Base-by-base conservation (phyloP, 2,888 invertebrate species). In the Agonopterix subpropinquella region DNA sequence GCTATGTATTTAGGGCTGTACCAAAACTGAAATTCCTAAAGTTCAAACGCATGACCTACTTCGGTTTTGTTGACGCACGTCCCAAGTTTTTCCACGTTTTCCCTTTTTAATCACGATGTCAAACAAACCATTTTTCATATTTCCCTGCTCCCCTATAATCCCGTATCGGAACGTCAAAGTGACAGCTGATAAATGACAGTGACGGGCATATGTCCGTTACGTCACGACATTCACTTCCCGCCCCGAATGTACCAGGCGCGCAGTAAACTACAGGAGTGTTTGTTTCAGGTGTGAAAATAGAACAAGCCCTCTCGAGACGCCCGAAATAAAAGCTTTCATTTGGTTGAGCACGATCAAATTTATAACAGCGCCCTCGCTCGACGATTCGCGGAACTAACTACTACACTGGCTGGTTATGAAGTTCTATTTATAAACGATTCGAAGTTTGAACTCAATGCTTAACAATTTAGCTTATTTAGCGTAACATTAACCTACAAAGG, bases 171-270 rank as follows among this genome's bases (percentile, higher is more conserved):
- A 57, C 56, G 63, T 69, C 72, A 65, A 62, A 57, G 50, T 74
- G 76, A 65, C 68, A 64, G 54, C 48, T 54, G 55, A 65, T 61
- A 64, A 49, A 50, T 75, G 78, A 75, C 77, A 78, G 65, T 83
- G 83, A 82, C 80, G 77, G 73, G 63, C 65, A 64, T 71, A 71
- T 70, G 77, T 86, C 86, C 65, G 64, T 80, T 86, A 84, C 87
- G 89, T 89, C 89, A 89, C 80, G 73, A 77, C 69, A 75, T 76
- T 80, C 83, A 79, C 67, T 73, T 69, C 61, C 57, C 64, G 68
- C 69, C 70, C 74, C 73, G 67, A 64, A 64, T 60, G 72, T 85
- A 89, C 85, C 67, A 89, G 89, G 88, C 62, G 59, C 70, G 8
- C 77, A 88, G 67, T 70, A 73, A 36, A 37, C 42, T 35, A 39